Evolutionary conservation across 2,113 vertebrate species (phyloP), one percentile per base, ranked within the genome.

Genomic region (Euleptes europaea): DNA sequence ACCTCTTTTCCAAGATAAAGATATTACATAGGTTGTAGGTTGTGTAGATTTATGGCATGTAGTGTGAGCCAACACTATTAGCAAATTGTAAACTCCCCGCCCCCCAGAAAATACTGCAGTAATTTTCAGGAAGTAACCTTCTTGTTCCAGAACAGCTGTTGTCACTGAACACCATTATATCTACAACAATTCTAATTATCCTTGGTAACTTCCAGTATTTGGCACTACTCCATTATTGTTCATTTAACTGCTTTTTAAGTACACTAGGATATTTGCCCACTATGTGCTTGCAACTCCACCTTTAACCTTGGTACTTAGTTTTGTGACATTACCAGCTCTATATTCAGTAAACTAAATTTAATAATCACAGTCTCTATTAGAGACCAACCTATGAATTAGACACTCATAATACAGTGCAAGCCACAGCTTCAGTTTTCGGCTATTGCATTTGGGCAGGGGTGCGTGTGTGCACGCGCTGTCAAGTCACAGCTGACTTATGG

Each of bases 161-260:
- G 96, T 96, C 96, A 97, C 93, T 94, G 96, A 97, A 91, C 95
- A 94, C 95, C 81, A 97, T 96, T 97, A 93, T 96, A 96, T 93
- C 94, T 96, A 95, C 94, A 97, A 97, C 97, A 97, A 97, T 97
- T 96, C 96, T 95, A 96, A 96, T 96, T 93, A 96, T 97, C 97
- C 96, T 95, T 95, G 95, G 95, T 96, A 96, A 95, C 96, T 96
- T 96, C 96, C 94, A 96, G 95, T 91, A 84, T 94, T 91, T 97
- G 97, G 97, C 96, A 92, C 67, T 1, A 85, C 84, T 96, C 97
- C 97, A 97, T 97, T 94, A 97, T 97, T 97, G 97, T 97, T 97
- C 96, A 94, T 93, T 96, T 96, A 96, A 97, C 97, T 95, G 96
- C 96, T 97, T 97, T 96, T 97, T 95, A 96, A 97, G 95, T 96